phyloP scores from a whole-genome alignment of 1,140 invertebrate genomes.

The Neodiprion pinetum region DNA sequence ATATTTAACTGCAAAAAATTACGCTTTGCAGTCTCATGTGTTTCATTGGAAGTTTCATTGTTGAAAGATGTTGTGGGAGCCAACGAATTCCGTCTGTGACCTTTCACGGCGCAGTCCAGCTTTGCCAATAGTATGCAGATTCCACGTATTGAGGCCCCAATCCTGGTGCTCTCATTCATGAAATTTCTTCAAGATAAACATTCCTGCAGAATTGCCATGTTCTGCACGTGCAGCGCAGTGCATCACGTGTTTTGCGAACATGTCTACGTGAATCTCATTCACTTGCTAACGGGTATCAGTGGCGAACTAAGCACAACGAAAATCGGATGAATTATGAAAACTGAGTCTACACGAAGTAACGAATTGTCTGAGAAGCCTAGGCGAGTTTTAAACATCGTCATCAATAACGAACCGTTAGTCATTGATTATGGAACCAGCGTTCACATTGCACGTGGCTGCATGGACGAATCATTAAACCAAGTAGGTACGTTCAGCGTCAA shows the following conservation, averaged over 20 bases:
- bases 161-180: neutral
- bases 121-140: neutral
- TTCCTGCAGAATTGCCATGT: neutral
- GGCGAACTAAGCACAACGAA: too few species aligned
- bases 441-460: too few species aligned
- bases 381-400: too few species aligned
- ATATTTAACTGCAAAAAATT: too few species aligned
- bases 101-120: neutral
- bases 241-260: neutral
- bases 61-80: neutral
- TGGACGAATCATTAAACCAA: too few species aligned
- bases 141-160: neutral
- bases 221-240: conserved; percentile 1
- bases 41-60: neutral
- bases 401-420: too few species aligned
- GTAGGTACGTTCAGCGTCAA: neutral
- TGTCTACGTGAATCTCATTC: neutral
- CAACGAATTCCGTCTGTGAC: neutral
- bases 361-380: too few species aligned
- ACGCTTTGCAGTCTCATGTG: neutral
- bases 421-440: too few species aligned
- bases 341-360: too few species aligned
- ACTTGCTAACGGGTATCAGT: neutral
- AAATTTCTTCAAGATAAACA: neutral
- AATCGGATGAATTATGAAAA: too few species aligned